Evolutionary conservation across 2,113 vertebrate species (phyloP), one percentile per base, ranked within the genome.

Genomic region (Apteryx owenii): DNA sequence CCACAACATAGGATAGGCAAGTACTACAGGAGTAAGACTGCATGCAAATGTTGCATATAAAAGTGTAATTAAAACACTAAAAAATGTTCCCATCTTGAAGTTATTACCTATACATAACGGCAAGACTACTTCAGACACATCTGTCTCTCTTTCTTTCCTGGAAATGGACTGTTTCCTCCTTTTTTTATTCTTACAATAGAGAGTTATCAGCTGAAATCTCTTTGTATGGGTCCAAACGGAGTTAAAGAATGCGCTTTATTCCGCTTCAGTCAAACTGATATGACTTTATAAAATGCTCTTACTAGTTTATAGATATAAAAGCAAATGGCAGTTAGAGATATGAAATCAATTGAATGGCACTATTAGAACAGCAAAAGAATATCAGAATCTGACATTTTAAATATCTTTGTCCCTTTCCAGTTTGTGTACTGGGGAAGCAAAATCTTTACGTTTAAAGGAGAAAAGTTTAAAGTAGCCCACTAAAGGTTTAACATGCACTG

Each of bases 201-300:
- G 78, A 9, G 1, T 61, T 65, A 25, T 79, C n/a, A 61, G 48
- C 60, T 90, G 14, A 40, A 44, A 70, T 50, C 9, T 51, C 26
- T 62, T 79, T 77, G 19, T 53, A 65, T 10, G 29, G 3, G 2
- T 76, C 48, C 72, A 31, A 72, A 69, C 13, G 22, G 10, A 58
- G 3, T n/a, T 75, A 6, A 81, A 73, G 7, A 28, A 12, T 72
- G 69, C 66, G 5, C 31, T 89, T 91, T 77, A 81, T 25, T 77
- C 15, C 8, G 51, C 31, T 12, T 88, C 19, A 51, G 42, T 81
- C 70, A 94, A 85, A 77, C 5, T 1, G 2, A n/a, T 79, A 65
- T 8, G 53, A 29, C 0, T 0, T 76, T 42, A n/a, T 13, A 84
- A 36, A 51, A 82, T 0, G 0, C 31, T 53, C 7, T 3, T 73